Evolutionary conservation across 2,113 vertebrate species (phyloP).

Genomic region (Sakesphorus luctuosus): DNA sequence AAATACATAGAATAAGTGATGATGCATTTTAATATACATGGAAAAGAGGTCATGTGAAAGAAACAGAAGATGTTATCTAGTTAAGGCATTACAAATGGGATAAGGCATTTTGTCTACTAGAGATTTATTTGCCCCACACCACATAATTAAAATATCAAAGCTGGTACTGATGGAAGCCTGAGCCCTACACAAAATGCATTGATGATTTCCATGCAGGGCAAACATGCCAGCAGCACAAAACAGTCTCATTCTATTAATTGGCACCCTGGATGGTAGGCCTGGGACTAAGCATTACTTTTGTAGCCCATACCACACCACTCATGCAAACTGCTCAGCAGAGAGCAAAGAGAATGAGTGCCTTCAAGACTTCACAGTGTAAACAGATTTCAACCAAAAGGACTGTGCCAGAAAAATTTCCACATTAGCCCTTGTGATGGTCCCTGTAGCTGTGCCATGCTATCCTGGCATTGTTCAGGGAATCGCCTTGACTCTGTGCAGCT

Average conservation of each 20-base stretch:
- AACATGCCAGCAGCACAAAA: background rate
- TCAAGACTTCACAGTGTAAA: background rate
- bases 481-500: background rate
- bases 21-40: background rate
- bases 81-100: background rate
- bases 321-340: background rate
- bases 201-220: background rate
- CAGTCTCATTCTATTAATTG: background rate
- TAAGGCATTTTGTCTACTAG: conserved; percentile 5
- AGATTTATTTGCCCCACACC: background rate
- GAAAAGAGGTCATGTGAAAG: background rate
- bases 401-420: background rate
- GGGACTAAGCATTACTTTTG: background rate
- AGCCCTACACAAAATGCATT: background rate
- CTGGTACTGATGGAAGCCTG: background rate
- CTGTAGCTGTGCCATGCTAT: background rate
- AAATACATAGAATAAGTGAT: background rate
- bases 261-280: background rate
- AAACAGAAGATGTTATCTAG: background rate
- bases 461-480: background rate
- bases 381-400: background rate
- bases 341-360: background rate
- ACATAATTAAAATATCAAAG: background rate
- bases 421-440: background rate
- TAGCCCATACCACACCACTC: background rate